Percentiles rank a stretch among this genome's conserved stretches.
Conservation (phyloP, 2,888 invertebrate species). For the Drosophila stalkeri region DNA sequence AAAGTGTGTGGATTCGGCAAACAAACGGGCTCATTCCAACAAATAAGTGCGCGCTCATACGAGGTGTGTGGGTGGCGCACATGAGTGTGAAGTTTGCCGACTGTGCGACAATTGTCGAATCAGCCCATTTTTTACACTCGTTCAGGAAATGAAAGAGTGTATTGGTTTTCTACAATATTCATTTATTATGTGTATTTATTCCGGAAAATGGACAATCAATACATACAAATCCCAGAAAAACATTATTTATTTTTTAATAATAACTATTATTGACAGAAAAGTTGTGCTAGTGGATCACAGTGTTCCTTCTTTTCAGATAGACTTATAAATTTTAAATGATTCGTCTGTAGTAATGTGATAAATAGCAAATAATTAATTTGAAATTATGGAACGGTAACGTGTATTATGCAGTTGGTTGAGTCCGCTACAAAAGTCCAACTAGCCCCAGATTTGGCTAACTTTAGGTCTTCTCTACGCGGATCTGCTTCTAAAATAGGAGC, state of each 20-base stretch:
- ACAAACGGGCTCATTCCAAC: constrained; percentile 39
- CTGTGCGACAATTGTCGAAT: constrained; percentile 59
- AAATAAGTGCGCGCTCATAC: constrained; percentile 35
- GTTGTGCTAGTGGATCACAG: neutral
- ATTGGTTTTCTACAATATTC: neutral
- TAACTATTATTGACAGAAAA: neutral
- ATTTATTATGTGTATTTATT: neutral
- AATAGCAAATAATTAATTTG: no score
- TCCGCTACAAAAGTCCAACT: neutral
- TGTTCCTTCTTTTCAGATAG: neutral
- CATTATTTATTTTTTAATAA: neutral
- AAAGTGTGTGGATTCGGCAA: constrained; percentile 52
- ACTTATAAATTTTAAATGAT: neutral
- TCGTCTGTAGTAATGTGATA: no score
- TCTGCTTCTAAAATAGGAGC: constrained; percentile 57
- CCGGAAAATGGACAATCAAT: neutral
- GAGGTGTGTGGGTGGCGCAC: neutral
- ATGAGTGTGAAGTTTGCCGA: neutral
- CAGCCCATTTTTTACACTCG: constrained; percentile 39
- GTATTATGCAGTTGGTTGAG: neutral
- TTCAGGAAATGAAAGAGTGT: neutral
- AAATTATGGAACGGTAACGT: neutral
- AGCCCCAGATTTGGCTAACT: constrained; percentile 30
- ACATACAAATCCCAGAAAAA: neutral
- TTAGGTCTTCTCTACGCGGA: constrained; percentile 35